Evolutionary conservation across 1,140 invertebrate genomes (phyloP), one percentile per base, ranked within the genome.

Genomic region (Agrypnia vestita): DNA sequence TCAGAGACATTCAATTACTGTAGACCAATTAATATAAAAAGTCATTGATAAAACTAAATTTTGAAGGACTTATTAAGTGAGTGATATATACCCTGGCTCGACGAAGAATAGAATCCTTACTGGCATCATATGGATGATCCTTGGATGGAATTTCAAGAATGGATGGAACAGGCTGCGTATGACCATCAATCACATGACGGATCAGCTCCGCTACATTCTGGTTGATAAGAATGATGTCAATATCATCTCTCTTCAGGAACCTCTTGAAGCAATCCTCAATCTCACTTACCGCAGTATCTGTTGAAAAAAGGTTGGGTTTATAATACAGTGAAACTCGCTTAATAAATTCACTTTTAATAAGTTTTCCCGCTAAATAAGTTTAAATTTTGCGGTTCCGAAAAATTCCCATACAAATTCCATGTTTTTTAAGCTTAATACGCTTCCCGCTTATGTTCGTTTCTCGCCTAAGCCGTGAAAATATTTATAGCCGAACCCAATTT

Each of bases 131-230:
- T 0, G 99, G 99, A 89, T 98, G 96, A 89, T 99, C 98, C 88
- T 99, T 99, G 17, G 97, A 99, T 21, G 99, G 99, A 85, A 99
- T 99, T 92, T 99, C 99, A 67, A 99, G 90, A 7, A 99, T 96
- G 12, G 99, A 94, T 25, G 99, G 99, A 80, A 99, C 95, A 1
- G 97, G 97, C 62, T 95, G 93, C 44, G 94, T 96, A 86, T 99
- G 97, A 25, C 92, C 93, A 87, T 99, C 99, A 84, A 99, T 98
- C 9, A 97, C 94, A 89, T 99, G 97, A 69, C 99, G 93, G 86
- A 99, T 99, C 92, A 99, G 92, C 90, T 99, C 99, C 53, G 99
- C 99, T 80, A 99, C 92, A 89, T 98, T 99, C 89, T 99, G 99
- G 88, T 99, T 99, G 82, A 99, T 99, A 11, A 99, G 92, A 85